These are phyloP conservation scores for Contarinia nasturtii DNA, from an alignment of 1,140 invertebrate genomes.

Conservation along the genomic window DNA sequence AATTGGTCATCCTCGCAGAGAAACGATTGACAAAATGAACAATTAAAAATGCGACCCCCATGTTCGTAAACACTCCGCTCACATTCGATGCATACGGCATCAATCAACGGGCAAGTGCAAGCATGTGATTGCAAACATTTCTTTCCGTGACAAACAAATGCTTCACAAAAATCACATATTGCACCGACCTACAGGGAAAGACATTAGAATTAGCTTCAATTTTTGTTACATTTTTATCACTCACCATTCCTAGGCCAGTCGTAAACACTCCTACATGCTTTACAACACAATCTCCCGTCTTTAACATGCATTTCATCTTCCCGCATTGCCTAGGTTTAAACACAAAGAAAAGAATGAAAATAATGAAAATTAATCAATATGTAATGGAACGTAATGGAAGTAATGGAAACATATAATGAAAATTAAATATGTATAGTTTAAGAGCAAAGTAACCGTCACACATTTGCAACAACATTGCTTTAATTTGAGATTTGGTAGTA, in stretches of 20 bases:
- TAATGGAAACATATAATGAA: too few species aligned
- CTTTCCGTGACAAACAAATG: constrained; percentile 88
- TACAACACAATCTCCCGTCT: constrained; percentile 85
- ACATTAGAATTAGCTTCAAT: too few species aligned
- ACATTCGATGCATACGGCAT: constrained; percentile 81
- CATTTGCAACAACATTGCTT: too few species aligned
- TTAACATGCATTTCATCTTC: constrained; percentile 89
- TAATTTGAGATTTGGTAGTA: too few species aligned
- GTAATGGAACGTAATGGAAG: too few species aligned
- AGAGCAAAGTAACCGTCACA: too few species aligned
- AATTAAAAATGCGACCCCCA: constrained; percentile 79
- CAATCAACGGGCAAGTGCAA: constrained; percentile 69
- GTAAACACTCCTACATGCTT: constrained; percentile 76
- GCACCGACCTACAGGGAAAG: too few species aligned
- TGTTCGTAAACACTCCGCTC: constrained; percentile 86
- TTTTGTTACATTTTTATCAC: too few species aligned
- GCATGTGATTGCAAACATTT: constrained; percentile 81
- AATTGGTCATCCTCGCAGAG: constrained; percentile 97
- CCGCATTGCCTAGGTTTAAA: too few species aligned
- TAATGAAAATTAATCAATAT: too few species aligned
- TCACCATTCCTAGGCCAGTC: constrained; percentile 78
- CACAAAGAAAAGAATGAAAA: too few species aligned
- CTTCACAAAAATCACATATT: constrained; percentile 94
- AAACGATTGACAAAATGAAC: constrained; percentile 78
- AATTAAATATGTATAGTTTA: too few species aligned